A percentile compares a stretch with the other conserved stretches of the same genome.
These are phyloP conservation scores for Daubentonia madagascariensis DNA, from an alignment of 2,113 vertebrate genomes.

Conservation along the genomic window DNA sequence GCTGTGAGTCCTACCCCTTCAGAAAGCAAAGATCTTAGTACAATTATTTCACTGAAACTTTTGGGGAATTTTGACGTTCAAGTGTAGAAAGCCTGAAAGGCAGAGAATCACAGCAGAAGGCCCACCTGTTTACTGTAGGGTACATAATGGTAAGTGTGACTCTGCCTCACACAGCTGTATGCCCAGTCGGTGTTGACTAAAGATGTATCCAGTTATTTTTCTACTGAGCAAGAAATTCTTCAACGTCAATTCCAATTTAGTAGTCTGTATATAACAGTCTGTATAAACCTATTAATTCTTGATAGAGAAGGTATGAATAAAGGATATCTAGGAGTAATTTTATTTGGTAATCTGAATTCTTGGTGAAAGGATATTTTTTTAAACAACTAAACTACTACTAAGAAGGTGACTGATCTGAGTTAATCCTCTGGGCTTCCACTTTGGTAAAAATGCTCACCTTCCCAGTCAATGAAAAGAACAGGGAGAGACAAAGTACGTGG, in stretches of 20 bases:
- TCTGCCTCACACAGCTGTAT: background rate
- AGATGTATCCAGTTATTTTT: background rate
- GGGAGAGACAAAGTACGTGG: background rate
- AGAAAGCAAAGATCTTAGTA: background rate
- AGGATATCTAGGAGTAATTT: background rate
- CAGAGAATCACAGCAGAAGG: background rate
- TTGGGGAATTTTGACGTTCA: background rate
- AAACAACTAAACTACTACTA: background rate
- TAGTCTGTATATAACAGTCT: background rate
- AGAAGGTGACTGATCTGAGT: background rate
- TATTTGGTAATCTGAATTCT: background rate
- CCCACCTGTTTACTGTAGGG: accelerated
- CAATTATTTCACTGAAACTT: background rate
- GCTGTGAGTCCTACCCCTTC: background rate
- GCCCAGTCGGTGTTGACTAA: accelerated
- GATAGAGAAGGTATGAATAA: background rate
- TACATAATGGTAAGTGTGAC: accelerated
- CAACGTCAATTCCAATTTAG: background rate
- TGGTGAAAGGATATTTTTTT: background rate
- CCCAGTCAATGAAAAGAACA: background rate
- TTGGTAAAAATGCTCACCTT: background rate
- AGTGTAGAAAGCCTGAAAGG: background rate
- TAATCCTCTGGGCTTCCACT: background rate
- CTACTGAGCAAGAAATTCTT: background rate
- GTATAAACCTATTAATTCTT: background rate